Conservation (phyloP, 2,797 vertebrate genomes). For the Oceanodroma leucorhoa region DNA sequence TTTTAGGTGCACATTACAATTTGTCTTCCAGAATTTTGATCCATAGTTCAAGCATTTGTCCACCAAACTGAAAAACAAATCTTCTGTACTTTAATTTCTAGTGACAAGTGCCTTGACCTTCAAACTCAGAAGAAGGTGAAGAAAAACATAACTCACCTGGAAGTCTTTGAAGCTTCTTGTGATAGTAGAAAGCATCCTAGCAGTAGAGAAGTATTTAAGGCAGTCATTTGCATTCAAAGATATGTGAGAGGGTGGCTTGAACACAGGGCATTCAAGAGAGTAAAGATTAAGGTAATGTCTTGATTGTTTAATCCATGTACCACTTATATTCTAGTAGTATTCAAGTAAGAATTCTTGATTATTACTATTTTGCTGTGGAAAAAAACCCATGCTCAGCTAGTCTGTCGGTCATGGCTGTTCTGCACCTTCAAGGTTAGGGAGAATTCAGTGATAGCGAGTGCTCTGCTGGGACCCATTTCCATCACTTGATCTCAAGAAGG, state of each 20-base stretch:
- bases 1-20: neutral
- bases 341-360: neutral
- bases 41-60: neutral
- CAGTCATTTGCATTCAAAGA: neutral
- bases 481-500: neutral
- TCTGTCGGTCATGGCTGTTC: neutral
- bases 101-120: neutral
- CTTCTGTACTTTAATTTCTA: slow-evolving; percentile 19
- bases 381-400: accelerated
- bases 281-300: slow-evolving; percentile 35
- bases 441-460: neutral
- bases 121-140: slow-evolving; percentile 38
- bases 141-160: slow-evolving; percentile 35
- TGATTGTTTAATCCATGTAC: neutral
- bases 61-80: neutral
- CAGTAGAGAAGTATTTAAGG: neutral
- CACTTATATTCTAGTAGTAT: neutral
- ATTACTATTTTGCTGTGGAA: neutral
- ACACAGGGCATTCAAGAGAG: neutral
- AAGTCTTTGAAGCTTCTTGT: slow-evolving; percentile 31
- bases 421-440: neutral
- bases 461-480: neutral
- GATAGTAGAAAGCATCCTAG: neutral
- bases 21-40: neutral
- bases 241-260: slow-evolving; percentile 28